Base-by-base conservation (phyloP, 2,888 invertebrate genomes). In the Diplazon laetatorius region DNA sequence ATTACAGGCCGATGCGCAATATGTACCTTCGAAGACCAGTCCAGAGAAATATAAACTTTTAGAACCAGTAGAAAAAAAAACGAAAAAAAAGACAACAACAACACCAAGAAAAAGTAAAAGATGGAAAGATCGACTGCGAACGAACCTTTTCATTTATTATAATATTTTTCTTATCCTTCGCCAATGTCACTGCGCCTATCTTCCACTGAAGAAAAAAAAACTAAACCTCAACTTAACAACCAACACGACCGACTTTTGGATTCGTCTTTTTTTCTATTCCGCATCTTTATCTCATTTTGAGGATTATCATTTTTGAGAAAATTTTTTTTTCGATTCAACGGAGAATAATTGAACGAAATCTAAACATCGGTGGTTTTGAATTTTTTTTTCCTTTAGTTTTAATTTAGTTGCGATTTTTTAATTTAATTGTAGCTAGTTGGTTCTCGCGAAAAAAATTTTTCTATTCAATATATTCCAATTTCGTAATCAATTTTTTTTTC, bases 21-120 rank as follows among this genome's bases (percentile, higher is more conserved):
- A 55, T 72, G 77, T 69, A 73, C 62, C 68, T 66, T 69, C 72
- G 72, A 69, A 44, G 57, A 69, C 57, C 63, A 69, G 73, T 73
- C 50, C 69, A 59, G 63, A 73, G 73, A 78, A 73, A 73, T 73
- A 73, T 69, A 66, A 69, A 73, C 46, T 78, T 59, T 69, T 48
- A 57, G 55, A 63, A 73, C 44, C 52, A 71, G 42, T 60, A 63
- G 39, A 30, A 48, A 46, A 14, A 37, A 14, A 14, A 25, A 25
- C 12, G 5, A n/a, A 16, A 42, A 42, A 42, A 42, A 12, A 10
- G 5, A 4, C 2, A 42, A 10, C 10, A 12, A 42, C 3, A 8
- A 10, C 2, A 42, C 2, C 2, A 42, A 42, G 2, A 57, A 57
- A 37, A 48, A 48, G 1, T 20, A 55, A 14, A 30, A 14, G 30